phyloP scores from a whole-genome alignment of 1,140 invertebrate genomes.

The Tetragonula clypearis region DNA sequence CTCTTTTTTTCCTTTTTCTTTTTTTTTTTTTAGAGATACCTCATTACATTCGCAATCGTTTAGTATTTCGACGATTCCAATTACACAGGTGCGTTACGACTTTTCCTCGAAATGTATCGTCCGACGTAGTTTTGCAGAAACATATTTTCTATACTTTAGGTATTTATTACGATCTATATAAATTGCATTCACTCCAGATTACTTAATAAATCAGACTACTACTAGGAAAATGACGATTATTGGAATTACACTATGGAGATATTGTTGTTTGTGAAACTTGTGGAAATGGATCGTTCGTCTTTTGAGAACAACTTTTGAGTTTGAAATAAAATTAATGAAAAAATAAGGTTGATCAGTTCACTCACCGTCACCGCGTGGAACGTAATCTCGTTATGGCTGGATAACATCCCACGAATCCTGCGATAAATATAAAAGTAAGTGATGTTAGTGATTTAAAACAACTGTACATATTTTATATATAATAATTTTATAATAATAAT shows the following conservation, averaged over 20 bases:
- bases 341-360: not conserved
- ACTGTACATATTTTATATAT: not conserved
- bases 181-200: no score
- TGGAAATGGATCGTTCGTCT: not conserved
- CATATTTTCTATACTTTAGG: not conserved
- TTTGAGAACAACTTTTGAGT: not conserved
- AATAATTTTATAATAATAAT: not conserved
- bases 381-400: not conserved
- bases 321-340: not conserved
- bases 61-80: not conserved
- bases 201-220: no score
- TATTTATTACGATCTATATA: no score
- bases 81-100: no score
- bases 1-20: not conserved
- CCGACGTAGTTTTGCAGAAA: not conserved
- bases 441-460: no score
- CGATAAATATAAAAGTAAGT: not conserved
- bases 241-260: not conserved
- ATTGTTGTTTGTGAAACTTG: not conserved
- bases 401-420: not conserved
- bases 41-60: not conserved
- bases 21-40: not conserved
- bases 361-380: not conserved
- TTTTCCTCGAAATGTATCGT: not conserved
- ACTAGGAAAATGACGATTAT: not conserved